These are phyloP conservation scores for Cyclophora albipunctata DNA, from an alignment of 2,888 invertebrate species.

Conservation along the genomic window DNA sequence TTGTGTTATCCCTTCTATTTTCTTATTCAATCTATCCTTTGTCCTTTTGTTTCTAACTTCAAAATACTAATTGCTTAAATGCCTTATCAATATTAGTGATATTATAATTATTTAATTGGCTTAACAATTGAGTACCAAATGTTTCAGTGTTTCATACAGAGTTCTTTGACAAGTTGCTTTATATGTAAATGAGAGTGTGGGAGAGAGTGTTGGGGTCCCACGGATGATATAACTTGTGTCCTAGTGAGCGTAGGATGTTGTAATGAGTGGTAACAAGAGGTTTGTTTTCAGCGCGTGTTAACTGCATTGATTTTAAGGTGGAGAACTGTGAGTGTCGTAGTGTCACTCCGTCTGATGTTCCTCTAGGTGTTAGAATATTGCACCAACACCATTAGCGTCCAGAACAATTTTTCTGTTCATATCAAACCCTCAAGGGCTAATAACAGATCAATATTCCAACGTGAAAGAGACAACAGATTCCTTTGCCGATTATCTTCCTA, in stretches of 20 bases:
- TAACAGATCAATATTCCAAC: too few relatives aligned
- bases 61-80: constrained; percentile 41
- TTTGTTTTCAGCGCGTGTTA: constrained; percentile 77
- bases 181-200: constrained; percentile 7
- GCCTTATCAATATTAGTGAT: constrained; percentile 39
- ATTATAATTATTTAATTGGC: constrained; percentile 27
- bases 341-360: constrained; percentile 62
- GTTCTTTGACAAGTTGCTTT: constrained; percentile 12
- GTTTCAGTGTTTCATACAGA: constrained; percentile 17
- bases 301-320: constrained; percentile 78
- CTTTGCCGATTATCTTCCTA: neutral
- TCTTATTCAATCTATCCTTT: constrained; percentile 21
- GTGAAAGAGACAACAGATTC: too few relatives aligned
- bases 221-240: constrained; percentile 2
- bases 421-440: constrained; percentile 1
- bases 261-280: constrained; percentile 61
- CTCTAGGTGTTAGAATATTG: constrained; percentile 67
- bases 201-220: constrained; percentile 2
- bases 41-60: constrained; percentile 29
- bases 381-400: constrained; percentile 53
- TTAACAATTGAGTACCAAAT: constrained; percentile 20
- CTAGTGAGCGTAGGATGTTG: constrained; percentile 40
- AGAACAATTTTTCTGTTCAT: constrained; percentile 39
- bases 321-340: constrained; percentile 76
- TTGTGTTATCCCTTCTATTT: constrained; percentile 5